Evolutionary conservation across 2,888 invertebrate species (phyloP), one percentile per base, ranked within the genome.

Genomic region (Chrysolina americana): DNA sequence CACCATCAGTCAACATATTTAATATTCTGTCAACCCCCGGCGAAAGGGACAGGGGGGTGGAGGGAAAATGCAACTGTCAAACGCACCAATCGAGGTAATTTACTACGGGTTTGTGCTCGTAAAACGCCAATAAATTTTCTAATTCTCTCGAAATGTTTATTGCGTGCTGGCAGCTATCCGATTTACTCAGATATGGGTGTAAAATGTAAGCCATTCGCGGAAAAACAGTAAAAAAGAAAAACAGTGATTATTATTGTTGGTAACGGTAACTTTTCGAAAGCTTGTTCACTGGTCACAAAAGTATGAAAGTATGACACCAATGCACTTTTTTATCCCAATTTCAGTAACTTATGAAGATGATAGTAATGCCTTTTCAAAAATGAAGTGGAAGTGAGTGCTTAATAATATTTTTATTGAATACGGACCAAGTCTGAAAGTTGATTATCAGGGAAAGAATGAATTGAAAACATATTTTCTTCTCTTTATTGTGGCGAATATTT

Each of bases 41-140:
- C 17, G n/a, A 17, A 6, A 15, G 66, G 19, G 11, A 28, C 23
- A 9, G 36, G 41, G 68, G 44, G 41, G 53, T 36, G 19, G 10
- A 70, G 65, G 77, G 81, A 80, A 82, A 82, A 81, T 78, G 81
- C 80, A 78, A 79, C 81, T 81, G 81, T 81, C 81, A 81, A 81
- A 79, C 71, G 78, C 81, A 81, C 81, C 77, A 79, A 80, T 81
- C 79, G 79, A 75, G 71, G 79, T 81, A 81, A 81, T 81, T 81
- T 81, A 81, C 81, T 76, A 74, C 78, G 64, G 50, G 68, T 56
- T 23, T 36, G 68, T 64, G 68, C 71, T 71, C 71, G 71, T 74
- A 74, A 74, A 71, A 71, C 56, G 41, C 65, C 65, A 74, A 74
- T 74, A 74, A 74, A 74, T 74, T 71, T 74, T 71, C 71, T 63